Evolutionary conservation across 2,888 invertebrate genomes (phyloP).

Genomic region (Syritta pipiens): DNA sequence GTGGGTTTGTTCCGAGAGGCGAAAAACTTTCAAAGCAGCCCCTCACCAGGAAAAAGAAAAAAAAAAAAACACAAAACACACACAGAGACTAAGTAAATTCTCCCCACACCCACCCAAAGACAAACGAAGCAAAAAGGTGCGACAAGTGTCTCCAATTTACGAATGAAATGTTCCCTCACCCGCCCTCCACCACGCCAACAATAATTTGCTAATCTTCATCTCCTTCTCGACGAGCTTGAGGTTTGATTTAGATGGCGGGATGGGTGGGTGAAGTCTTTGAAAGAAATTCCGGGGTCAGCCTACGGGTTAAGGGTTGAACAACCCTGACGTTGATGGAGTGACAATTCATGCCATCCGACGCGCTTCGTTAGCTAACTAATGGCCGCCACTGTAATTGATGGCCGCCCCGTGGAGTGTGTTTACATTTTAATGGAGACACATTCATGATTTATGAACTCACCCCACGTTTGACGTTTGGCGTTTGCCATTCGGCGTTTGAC

Average conservation of each 20-base stretch:
- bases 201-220: not conserved
- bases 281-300: not conserved
- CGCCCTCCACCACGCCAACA: not conserved
- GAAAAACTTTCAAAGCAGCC: slow-evolving; percentile 19
- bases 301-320: slow-evolving; percentile 32
- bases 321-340: slow-evolving; percentile 64
- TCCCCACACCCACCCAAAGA: slow-evolving; percentile 6
- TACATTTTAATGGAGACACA: slow-evolving; percentile 35
- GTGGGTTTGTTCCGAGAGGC: slow-evolving; percentile 32
- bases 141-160: slow-evolving; percentile 64
- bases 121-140: slow-evolving; percentile 52
- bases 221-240: not conserved
- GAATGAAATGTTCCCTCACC: slow-evolving; percentile 40
- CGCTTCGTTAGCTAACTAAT: slow-evolving; percentile 58
- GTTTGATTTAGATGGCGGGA: not conserved
- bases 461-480: too few relatives aligned
- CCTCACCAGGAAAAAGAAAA: not conserved
- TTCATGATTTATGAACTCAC: slow-evolving; percentile 50
- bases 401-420: slow-evolving; percentile 45
- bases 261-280: not conserved
- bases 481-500: too few relatives aligned
- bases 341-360: slow-evolving; percentile 38
- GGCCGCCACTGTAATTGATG: slow-evolving; percentile 52
- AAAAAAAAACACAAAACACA: slow-evolving; percentile 1
- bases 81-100: slow-evolving; percentile 16